phyloP scores from a whole-genome alignment of 2,888 invertebrate species.

The Poecilus cupreus region DNA sequence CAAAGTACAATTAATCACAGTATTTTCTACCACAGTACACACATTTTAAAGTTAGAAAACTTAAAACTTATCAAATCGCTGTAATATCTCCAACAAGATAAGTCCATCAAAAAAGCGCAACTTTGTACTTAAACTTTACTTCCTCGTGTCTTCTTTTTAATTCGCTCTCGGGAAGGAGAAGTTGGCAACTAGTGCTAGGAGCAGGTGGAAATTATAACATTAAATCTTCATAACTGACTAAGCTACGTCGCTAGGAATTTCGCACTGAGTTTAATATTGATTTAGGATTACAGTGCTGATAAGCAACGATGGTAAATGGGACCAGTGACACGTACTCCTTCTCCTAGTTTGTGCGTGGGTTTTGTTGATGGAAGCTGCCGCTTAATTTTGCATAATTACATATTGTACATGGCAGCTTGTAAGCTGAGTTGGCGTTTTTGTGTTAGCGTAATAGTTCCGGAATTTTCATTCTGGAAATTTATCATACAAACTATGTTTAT shows the following conservation, averaged over 20 bases:
- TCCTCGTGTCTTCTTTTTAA: not conserved
- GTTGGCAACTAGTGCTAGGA: not conserved
- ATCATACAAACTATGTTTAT: no score
- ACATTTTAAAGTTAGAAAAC: not conserved
- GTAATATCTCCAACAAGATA: not conserved
- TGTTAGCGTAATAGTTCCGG: no score
- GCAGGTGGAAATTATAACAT: constrained; percentile 16
- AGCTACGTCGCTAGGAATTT: not conserved
- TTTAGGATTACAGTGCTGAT: not conserved
- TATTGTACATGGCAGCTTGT: no score
- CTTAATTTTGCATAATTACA: no score
- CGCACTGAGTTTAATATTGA: not conserved
- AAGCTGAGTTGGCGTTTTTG: no score
- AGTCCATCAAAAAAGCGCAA: constrained; percentile 16
- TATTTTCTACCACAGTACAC: not conserved
- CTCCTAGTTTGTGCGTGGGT: no score
- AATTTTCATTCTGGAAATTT: no score
- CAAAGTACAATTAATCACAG: not conserved
- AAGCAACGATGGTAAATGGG: no score
- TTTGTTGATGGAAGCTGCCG: no score
- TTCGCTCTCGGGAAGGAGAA: not conserved
- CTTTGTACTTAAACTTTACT: constrained; percentile 23
- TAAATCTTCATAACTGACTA: constrained; percentile 25
- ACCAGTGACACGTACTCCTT: no score
- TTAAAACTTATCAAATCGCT: not conserved